phyloP scores from a whole-genome alignment of 2,888 invertebrate species.

The Coleophora flavipennella region DNA sequence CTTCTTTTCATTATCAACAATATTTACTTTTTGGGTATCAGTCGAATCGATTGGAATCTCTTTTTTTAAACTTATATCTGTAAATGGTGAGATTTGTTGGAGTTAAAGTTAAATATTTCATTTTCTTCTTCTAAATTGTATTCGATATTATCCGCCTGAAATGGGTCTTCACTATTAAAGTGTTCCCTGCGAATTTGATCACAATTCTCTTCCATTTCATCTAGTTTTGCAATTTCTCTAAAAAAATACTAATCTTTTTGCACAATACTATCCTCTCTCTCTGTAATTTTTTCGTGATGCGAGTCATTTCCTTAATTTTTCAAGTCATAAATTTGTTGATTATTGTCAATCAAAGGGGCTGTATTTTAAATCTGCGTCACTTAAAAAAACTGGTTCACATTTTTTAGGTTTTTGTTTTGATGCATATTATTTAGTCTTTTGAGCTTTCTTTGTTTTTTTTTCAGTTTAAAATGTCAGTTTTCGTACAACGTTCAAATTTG shows the following conservation, averaged over 20 bases:
- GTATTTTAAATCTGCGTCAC: neutral
- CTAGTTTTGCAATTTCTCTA: neutral
- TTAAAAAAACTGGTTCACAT: neutral
- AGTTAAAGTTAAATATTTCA: neutral
- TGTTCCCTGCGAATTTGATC: neutral
- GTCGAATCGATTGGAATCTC: too few species aligned
- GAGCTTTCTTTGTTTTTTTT: neutral
- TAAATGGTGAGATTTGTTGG: too few species aligned
- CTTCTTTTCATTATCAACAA: too few species aligned
- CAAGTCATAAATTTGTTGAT: neutral
- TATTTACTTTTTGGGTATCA: too few species aligned
- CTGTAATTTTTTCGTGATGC: neutral
- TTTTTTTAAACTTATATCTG: too few species aligned
- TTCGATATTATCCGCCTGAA: neutral
- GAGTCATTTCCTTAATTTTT: neutral
- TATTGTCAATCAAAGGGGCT: neutral
- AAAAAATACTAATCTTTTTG: neutral
- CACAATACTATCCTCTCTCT: neutral
- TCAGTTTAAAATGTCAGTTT: neutral
- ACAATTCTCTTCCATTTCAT: neutral
- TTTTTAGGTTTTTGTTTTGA: neutral
- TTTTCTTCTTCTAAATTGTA: neutral
- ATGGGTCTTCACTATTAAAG: neutral
- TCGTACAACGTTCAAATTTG: neutral
- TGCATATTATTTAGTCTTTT: too few species aligned